Percentiles rank a stretch among this genome's conserved stretches.
phyloP scores from a whole-genome alignment of 2,888 invertebrate species.

The Pyrrhosoma nymphula region DNA sequence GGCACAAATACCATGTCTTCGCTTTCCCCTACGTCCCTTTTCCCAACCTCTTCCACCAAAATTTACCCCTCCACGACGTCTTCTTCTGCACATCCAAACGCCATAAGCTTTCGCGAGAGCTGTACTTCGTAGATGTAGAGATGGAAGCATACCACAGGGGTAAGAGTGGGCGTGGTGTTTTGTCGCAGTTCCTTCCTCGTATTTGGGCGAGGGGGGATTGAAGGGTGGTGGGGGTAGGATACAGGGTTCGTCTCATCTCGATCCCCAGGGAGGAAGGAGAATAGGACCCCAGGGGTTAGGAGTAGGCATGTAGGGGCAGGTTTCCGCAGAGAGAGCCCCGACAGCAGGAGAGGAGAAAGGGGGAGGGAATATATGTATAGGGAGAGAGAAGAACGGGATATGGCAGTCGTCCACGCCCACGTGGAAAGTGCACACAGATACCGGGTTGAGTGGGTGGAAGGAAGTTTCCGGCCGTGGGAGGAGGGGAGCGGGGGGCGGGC shows the following conservation, averaged over 20 bases:
- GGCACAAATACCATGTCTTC: no score
- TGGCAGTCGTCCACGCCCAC: constrained; percentile 35
- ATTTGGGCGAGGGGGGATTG: not conserved
- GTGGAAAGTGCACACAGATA: constrained; percentile 2
- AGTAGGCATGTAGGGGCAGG: no score
- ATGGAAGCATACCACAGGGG: no score
- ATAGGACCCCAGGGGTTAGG: not conserved
- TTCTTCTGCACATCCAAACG: no score
- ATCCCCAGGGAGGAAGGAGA: not conserved
- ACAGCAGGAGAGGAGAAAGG: not conserved
- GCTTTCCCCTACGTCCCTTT: no score
- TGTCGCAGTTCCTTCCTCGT: no score
- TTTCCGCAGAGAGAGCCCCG: no score
- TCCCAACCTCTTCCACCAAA: no score
- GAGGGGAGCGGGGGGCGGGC: not conserved
- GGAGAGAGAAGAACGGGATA: not conserved
- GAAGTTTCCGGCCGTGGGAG: constrained; percentile 15
- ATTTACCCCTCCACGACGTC: no score
- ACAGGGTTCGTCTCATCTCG: not conserved
- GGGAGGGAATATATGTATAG: not conserved
- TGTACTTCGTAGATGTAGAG: no score
- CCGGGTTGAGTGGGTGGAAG: not conserved
- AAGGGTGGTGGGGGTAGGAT: not conserved
- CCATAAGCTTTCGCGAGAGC: no score
- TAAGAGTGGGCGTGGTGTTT: no score